These are phyloP conservation scores for Blastomussa wellsi DNA, from an alignment of 92 coral and sea anemone genomes.

Conservation along the genomic window DNA sequence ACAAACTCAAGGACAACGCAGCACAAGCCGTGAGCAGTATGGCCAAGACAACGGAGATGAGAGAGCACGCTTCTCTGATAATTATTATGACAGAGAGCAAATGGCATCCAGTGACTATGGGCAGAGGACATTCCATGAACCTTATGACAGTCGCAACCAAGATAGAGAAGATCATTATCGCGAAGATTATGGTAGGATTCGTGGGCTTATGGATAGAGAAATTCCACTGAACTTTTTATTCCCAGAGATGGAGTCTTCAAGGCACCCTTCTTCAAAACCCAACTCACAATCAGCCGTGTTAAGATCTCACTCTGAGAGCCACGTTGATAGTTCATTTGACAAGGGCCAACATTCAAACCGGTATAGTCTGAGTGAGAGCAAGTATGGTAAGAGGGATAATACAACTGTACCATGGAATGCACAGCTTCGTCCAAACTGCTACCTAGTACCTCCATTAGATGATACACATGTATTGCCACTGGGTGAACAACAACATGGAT, in stretches of 20 bases:
- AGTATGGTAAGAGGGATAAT: constrained; percentile 29
- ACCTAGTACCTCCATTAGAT: constrained; percentile 70
- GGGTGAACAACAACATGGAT: constrained; percentile 71
- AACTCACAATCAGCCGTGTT: constrained; percentile 3
- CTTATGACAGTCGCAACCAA: not conserved
- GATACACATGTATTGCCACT: constrained; percentile 44
- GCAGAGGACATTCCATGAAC: constrained; percentile 9
- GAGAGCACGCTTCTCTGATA: constrained; percentile 10
- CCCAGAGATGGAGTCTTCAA: constrained; percentile 15
- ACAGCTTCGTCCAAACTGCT: constrained; percentile 50
- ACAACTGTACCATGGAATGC: constrained; percentile 44
- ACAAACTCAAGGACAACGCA: not conserved
- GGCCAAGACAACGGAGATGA: constrained; percentile 2
- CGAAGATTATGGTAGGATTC: not conserved
- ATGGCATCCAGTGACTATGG: not conserved
- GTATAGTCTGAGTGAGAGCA: constrained; percentile 2
- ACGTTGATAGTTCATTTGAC: not conserved
- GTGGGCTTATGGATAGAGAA: constrained; percentile 13
- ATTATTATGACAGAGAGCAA: constrained; percentile 12
- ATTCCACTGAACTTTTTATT: not conserved
- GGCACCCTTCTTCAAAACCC: not conserved
- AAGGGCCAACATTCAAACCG: not conserved
- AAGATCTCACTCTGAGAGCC: not conserved
- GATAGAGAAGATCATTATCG: not conserved
- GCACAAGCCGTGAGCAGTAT: not conserved